Evolutionary conservation across 2,113 vertebrate species (phyloP), one percentile per base, ranked within the genome.

Genomic region (Ovis canadensis): DNA sequence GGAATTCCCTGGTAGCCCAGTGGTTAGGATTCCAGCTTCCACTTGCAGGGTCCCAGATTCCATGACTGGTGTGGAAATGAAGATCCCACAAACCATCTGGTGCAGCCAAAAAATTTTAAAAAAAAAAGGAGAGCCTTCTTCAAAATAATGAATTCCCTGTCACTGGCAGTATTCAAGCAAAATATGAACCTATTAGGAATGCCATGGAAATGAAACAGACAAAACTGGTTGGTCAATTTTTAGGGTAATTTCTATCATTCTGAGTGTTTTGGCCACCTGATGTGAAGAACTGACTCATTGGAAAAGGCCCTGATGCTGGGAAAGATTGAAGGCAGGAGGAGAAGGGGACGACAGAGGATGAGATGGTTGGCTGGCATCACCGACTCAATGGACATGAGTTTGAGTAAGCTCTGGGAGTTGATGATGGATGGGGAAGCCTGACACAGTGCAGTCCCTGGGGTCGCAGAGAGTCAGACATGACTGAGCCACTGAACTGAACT

Each of bases 391-490:
- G 67, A 71, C 67, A 3, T 40, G n/a, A 40, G 19, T 71, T 40
- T 71, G n/a, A 71, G 19, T 71, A 23, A 23, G n/a, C n/a, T 71
- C 67, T 21, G 19, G 67, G n/a, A 40, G 10, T 21, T 40, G n/a
- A 6, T 40, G 67, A 71, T 40, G 10, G 19, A 23, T 23, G n/a
- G 67, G 19, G 67, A 23, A 71, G 67, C 67, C 67, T 40, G 67
- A n/a, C 0, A 5, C 5, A 0, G 8, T 71, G n/a, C 67, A 71
- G 67, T 40, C n/a, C 67, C 6, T 40, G 67, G n/a, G 67, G 19
- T 40, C 1, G 0, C 19, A 71, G 23, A 71, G 67, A 71, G 67
- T 36, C 5, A 11, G n/a, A 40, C 19, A 6, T 1, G 17, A 23
- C n/a, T 71, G 67, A 71, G n/a, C 19, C 62, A 9, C 62, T 33